Percentiles rank a stretch among this genome's conserved stretches.
Evolutionary conservation across 2,888 invertebrate genomes (phyloP).

Genomic region (Leucozona laternaria): DNA sequence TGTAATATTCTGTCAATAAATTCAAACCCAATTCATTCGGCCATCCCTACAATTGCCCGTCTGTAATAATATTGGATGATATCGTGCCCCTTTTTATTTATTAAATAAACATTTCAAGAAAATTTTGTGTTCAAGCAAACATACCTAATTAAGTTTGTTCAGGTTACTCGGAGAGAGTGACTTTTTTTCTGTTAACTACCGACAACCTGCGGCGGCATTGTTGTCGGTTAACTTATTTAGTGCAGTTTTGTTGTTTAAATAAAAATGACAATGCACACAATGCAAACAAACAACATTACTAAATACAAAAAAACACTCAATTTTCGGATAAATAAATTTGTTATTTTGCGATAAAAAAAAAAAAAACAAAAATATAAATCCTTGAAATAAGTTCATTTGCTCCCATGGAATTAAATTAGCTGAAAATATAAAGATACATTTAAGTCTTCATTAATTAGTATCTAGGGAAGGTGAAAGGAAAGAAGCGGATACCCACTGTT

Average conservation of each 20-base stretch:
- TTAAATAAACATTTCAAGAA: conserved; percentile 4
- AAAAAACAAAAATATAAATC: background rate
- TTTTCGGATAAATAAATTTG: background rate
- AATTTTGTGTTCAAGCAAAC: background rate
- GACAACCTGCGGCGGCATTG: background rate
- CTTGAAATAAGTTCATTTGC: background rate
- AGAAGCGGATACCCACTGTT: background rate
- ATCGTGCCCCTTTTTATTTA: conserved; percentile 15
- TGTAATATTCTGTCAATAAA: conserved; percentile 33
- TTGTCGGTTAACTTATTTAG: background rate
- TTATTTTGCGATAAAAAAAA: background rate
- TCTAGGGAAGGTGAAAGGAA: background rate
- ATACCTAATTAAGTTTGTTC: conserved; percentile 7
- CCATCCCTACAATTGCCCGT: background rate
- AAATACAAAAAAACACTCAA: background rate
- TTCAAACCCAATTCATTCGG: conserved; percentile 7
- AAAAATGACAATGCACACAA: conserved; percentile 19
- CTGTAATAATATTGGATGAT: background rate
- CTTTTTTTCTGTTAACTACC: background rate
- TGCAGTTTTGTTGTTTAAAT: background rate
- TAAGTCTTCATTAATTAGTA: background rate
- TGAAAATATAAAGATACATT: background rate
- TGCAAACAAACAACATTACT: background rate
- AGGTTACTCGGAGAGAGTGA: background rate
- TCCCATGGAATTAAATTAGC: background rate